Conservation (phyloP, 1,140 invertebrate species). For the Lepidotrigona ventralis region DNA sequence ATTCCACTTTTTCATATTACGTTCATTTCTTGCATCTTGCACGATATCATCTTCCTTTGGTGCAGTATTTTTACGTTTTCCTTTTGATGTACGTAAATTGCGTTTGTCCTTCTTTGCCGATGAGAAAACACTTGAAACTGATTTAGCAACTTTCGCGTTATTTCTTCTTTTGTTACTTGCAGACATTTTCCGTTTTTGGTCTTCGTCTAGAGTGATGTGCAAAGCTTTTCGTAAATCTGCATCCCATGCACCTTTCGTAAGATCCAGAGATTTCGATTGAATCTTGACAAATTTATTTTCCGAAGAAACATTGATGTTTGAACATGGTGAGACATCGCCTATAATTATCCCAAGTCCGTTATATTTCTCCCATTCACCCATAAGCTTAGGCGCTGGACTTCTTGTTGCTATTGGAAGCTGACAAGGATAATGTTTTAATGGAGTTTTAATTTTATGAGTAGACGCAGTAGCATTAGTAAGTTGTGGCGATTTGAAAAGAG, state of each 20-base stretch:
- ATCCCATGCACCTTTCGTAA: conserved; percentile 70
- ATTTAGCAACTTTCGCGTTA: not conserved
- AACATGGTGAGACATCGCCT: conserved; percentile 57
- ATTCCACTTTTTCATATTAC: not conserved
- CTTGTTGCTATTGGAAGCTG: conserved; percentile 70
- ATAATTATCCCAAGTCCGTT: conserved; percentile 75
- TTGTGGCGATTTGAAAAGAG: conserved; percentile 74
- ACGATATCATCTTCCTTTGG: not conserved
- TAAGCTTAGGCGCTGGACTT: conserved; percentile 73
- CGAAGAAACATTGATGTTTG: conserved; percentile 39
- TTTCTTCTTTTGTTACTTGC: not conserved
- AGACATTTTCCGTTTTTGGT: conserved; percentile 10
- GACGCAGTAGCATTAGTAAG: conserved; percentile 16
- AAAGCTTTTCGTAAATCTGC: conserved; percentile 70
- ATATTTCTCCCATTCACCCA: conserved; percentile 75
- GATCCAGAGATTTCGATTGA: not conserved
- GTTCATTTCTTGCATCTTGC: not conserved
- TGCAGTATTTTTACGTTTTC: not conserved
- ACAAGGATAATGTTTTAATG: conserved; percentile 48
- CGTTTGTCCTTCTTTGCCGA: conserved; percentile 14
- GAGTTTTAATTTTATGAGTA: conserved; percentile 49
- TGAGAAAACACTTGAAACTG: not conserved
- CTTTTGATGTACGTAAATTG: not conserved
- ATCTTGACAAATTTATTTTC: not conserved
- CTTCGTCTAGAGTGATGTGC: conserved; percentile 13